Conservation (phyloP, 2,888 invertebrate genomes). For the Machimus atricapillus region DNA sequence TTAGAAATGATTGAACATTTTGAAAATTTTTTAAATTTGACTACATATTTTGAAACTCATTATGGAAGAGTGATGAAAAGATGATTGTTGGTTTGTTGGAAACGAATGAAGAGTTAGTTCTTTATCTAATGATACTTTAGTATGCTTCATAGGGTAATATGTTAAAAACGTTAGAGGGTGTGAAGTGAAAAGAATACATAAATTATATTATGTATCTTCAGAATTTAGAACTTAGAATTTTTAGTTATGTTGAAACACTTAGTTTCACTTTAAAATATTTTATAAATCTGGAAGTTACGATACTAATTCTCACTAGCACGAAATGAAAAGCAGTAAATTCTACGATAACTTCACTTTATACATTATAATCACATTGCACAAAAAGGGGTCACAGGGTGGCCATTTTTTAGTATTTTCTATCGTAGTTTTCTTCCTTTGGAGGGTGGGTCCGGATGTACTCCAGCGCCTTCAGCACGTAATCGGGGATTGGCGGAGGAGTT, state of each 20-base stretch:
- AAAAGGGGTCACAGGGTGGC: background rate
- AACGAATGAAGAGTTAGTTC: no score
- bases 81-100: no score
- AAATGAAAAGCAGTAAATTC: background rate
- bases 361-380: background rate
- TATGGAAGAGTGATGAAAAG: no score
- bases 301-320: background rate
- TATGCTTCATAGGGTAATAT: no score
- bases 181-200: no score
- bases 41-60: no score
- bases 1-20: no score
- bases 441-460: slow-evolving; percentile 45
- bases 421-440: slow-evolving; percentile 26
- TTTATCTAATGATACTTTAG: no score
- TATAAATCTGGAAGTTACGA: background rate
- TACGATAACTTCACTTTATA: background rate
- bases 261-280: background rate
- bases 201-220: no score
- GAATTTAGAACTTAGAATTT: no score
- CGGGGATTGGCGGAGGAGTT: slow-evolving; percentile 45
- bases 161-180: no score
- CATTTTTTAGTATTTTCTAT: slow-evolving; percentile 10
- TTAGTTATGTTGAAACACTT: background rate
- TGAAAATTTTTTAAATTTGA: no score
- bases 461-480: slow-evolving; percentile 42